phyloP scores from a whole-genome alignment of 2,113 vertebrate genomes.

The Oxyruncus cristatus region DNA sequence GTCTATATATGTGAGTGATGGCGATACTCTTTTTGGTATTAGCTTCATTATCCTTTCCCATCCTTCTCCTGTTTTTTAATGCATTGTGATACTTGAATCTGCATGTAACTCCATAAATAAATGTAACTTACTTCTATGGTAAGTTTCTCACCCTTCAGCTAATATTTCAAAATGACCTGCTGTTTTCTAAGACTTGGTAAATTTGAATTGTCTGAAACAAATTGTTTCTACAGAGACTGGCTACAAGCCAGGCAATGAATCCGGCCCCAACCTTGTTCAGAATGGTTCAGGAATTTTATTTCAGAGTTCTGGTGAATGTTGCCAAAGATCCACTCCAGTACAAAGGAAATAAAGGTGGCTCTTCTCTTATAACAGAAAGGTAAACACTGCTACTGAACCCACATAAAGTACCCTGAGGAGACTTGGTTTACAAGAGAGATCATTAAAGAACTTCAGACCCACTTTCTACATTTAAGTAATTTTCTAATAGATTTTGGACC shows the following conservation, averaged over 20 bases:
- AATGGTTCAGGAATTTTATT: background rate
- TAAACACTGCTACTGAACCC: background rate
- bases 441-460: background rate
- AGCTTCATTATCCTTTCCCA: background rate
- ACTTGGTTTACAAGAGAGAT: background rate
- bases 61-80: background rate
- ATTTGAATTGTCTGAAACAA: background rate
- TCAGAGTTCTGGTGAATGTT: background rate
- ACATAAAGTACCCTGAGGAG: background rate
- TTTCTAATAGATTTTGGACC: background rate
- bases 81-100: background rate
- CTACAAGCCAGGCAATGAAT: background rate
- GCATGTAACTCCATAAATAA: background rate
- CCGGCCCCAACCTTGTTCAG: background rate
- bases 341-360: background rate
- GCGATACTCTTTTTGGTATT: background rate
- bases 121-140: background rate
- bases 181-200: background rate
- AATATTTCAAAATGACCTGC: background rate
- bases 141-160: background rate
- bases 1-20: background rate
- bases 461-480: background rate
- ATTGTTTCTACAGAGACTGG: background rate
- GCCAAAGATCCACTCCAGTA: background rate
- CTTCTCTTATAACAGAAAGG: background rate